Conservation (phyloP, 2,888 invertebrate species). For the Phortica magna region DNA sequence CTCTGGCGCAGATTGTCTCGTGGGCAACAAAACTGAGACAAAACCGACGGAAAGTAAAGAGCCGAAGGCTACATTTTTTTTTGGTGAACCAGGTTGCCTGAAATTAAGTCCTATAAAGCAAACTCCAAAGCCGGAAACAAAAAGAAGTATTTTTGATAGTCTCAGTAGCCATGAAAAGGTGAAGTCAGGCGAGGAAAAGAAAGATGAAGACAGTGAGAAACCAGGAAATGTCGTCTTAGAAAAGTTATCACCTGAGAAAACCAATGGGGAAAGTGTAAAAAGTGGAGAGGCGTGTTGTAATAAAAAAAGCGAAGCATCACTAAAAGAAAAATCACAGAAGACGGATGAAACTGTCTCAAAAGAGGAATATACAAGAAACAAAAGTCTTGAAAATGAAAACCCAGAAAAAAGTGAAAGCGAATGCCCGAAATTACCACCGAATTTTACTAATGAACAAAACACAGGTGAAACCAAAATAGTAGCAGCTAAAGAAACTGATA, state of each 20-base stretch:
- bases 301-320: background rate
- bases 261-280: conserved; percentile 58
- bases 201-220: conserved; percentile 22
- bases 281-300: background rate
- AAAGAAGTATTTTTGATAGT: conserved; percentile 62
- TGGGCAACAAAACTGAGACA: conserved; percentile 82
- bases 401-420: background rate
- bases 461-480: no score
- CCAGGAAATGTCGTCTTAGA: conserved; percentile 21
- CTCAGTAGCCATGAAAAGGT: conserved; percentile 34
- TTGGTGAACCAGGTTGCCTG: conserved; percentile 78
- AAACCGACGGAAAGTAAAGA: conserved; percentile 70
- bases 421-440: no score
- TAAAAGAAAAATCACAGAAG: background rate
- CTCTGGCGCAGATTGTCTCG: conserved; percentile 84
- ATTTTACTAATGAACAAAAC: no score
- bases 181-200: conserved; percentile 24
- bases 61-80: conserved; percentile 77
- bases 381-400: conserved; percentile 27
- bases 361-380: conserved; percentile 15
- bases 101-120: conserved; percentile 76
- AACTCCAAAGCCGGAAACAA: conserved; percentile 56
- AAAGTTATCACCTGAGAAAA: conserved; percentile 48
- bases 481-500: no score
- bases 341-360: background rate